Base-by-base conservation (phyloP, 1,140 invertebrate genomes). In the Armadillidium nasatum region DNA sequence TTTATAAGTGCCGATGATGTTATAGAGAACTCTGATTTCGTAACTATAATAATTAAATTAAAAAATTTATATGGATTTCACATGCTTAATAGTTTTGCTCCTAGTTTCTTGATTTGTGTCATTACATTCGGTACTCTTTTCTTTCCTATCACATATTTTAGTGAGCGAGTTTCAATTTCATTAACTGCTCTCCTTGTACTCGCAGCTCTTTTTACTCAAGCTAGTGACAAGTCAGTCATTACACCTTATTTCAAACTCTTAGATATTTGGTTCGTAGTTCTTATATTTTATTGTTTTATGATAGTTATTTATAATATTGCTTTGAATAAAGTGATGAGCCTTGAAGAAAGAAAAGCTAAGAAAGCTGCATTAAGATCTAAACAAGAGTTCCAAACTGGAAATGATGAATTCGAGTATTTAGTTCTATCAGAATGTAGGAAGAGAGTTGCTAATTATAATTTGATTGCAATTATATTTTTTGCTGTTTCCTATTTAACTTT, bases 151-250 rank as follows among this genome's bases (percentile, higher is more conserved):
- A 44, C 13, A 13, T 1, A 71, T 33, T 71, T 71, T 33, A n/a
- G 22, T 15, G 69, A 71, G 4, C 69, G 69, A 3, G 33, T 71
- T 33, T 3, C 22, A 3, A 22, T 71, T 13, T 71, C 69, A 71
- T 33, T 71, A 22, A 71, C 69, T 1, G 69, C 69, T 1, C 69
- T 71, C 2, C 33, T 71, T 15, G 69, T 71, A 1, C 69, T 71
- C 4, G 33, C 69, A n/a, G 69, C 69, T n/a, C 69, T 71, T 22
- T 71, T 71, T 44, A 71, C 69, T 6, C 69, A 71, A 33, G 69
- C 23, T 2, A 71, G 33, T 22, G 6, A 15, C 33, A n/a, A 1
- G 13, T 33, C 23, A 0, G n/a, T 33, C 21, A 22, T n/a, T n/a
- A 71, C 69, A 3, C 23, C 69, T 33, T 71, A 71, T 22, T 22